phyloP scores from a whole-genome alignment of 92 coral and sea anemone species.

The Actinernus sp. region DNA sequence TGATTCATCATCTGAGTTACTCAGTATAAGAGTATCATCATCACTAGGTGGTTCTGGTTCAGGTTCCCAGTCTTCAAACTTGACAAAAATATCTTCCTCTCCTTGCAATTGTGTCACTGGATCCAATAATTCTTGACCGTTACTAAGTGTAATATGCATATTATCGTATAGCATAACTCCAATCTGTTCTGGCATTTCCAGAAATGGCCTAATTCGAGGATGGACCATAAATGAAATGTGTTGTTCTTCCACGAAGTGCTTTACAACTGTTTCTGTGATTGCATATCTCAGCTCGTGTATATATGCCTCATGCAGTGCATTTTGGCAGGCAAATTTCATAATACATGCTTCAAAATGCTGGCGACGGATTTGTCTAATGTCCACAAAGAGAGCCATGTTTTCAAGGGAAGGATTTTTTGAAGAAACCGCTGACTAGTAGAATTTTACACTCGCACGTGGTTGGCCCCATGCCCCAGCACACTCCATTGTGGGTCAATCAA shows the following conservation, averaged over 20 bases:
- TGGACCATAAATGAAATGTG: conserved; percentile 16
- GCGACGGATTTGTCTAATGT: conserved; percentile 20
- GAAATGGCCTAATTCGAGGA: conserved; percentile 3
- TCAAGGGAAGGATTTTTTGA: neutral
- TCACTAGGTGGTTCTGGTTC: conserved; percentile 8
- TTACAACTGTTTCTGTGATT: conserved; percentile 10
- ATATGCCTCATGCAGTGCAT: conserved; percentile 19
- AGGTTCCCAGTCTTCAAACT: conserved; percentile 5
- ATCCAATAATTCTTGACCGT: conserved; percentile 12
- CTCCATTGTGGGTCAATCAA: neutral
- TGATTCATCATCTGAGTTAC: conserved; percentile 4
- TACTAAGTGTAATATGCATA: conserved; percentile 22
- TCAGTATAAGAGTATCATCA: conserved; percentile 8
- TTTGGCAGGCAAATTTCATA: conserved; percentile 4
- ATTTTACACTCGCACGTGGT: conserved; percentile 1
- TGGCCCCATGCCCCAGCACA: neutral
- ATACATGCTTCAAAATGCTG: conserved; percentile 27
- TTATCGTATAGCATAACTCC: conserved; percentile 31
- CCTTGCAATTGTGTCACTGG: conserved; percentile 16
- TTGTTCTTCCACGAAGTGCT: neutral
- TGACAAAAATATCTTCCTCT: conserved; percentile 18
- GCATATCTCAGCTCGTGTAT: conserved; percentile 22
- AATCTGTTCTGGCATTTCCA: conserved; percentile 18
- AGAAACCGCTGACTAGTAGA: neutral
- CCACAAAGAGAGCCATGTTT: conserved; percentile 32